phyloP scores from a whole-genome alignment of 2,113 vertebrate species.

The Chaenogobius annularis region DNA sequence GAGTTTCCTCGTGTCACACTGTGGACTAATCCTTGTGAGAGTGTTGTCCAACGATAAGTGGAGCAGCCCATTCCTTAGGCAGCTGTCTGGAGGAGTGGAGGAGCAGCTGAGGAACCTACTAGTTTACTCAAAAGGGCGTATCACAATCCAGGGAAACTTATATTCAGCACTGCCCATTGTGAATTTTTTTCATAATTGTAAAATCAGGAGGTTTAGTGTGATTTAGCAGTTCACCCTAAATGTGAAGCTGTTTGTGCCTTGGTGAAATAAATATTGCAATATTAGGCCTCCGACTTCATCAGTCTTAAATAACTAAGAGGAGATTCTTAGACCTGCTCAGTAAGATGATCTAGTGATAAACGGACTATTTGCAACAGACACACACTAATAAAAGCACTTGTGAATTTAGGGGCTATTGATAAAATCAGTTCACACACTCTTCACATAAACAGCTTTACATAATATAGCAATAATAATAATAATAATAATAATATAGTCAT shows the following conservation, averaged over 20 bases:
- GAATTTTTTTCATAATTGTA: background rate
- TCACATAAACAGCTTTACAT: background rate
- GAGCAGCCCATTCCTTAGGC: conserved; percentile 38
- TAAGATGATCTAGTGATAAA: conserved; percentile 8
- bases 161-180: background rate
- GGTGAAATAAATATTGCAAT: background rate
- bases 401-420: background rate
- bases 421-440: background rate
- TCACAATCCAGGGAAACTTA: conserved; percentile 27
- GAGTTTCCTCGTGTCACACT: conserved; percentile 35
- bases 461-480: too few species aligned
- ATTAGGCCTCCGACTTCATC: conserved; percentile 18
- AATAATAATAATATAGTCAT: too few species aligned
- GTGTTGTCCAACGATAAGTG: conserved; percentile 49
- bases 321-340: conserved; percentile 3
- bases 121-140: conserved; percentile 57
- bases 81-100: conserved; percentile 59
- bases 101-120: conserved; percentile 67
- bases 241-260: too few species aligned
- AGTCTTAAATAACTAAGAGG: conserved; percentile 18
- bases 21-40: conserved; percentile 46
- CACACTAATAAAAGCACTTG: background rate
- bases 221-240: too few species aligned
- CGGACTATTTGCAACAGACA: background rate
- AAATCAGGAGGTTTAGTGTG: background rate